Evolutionary conservation across 1,140 invertebrate species (phyloP), one percentile per base, ranked within the genome.

Genomic region (Zaprionus davidi): DNA sequence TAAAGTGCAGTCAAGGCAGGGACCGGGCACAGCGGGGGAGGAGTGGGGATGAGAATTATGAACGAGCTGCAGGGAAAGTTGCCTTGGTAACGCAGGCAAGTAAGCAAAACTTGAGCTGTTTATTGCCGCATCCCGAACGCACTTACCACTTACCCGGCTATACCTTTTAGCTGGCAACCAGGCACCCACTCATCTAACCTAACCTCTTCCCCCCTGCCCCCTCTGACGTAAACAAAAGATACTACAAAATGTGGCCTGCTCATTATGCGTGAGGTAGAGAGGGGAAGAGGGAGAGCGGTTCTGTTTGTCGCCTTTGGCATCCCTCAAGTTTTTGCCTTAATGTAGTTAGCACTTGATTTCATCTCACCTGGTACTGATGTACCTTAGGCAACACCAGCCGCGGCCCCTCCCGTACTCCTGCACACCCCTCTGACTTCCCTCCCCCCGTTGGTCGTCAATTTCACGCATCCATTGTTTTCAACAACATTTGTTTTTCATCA

Each of bases 401-500:
- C 34, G 13, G 3, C 44, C 31, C 44, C 55, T 38, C 44, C 11
- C 9, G 6, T 31, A 31, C 2, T 3, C 31, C 9, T 0, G 11
- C 31, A 34, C 31, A 34, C 9, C 28, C 3, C 36, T 38, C 74
- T 49, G 57, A 6, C 22, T 22, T n/a, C 20, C 60, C 51, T 3
- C 6, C 4, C 36, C 34, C 49, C 56, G 7, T 17, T 13, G 20
- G 67, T 75, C 72, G 67, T 87, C 79, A 75, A 83, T 88, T 87
- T 87, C 71, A 84, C 84, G 85, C 75, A 76, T 81, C 81, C 84
- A 90, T 88, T 88, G 84, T 76, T 84, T 76, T 64, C 66, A 81
- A 88, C 81, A 88, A 88, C 84, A 88, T 88, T 88, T 88, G 84
- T 82, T 88, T 88, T 90, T 88, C 84, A 88, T 90, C 85, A 88